These are phyloP conservation scores for Pipistrellus pipistrellus DNA, from an alignment of 2,797 vertebrate genomes.

Conservation along the genomic window DNA sequence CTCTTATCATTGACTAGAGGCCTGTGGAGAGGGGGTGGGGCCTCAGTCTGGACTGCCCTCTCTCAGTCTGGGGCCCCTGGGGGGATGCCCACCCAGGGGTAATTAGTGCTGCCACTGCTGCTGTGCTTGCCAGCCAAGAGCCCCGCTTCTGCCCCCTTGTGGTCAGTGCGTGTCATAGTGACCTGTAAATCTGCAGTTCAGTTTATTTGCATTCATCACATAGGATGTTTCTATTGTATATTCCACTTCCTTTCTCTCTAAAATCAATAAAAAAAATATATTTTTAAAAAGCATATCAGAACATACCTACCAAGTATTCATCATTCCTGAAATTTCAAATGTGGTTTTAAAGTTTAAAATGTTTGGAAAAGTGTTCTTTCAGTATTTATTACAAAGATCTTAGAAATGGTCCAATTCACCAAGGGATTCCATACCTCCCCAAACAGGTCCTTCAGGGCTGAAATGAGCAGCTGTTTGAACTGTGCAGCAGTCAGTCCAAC, in stretches of 20 bases:
- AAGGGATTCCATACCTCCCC: conserved; percentile 92
- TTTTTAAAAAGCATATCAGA: not conserved
- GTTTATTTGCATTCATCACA: too few relatives aligned
- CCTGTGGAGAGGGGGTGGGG: fast-evolving
- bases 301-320: not conserved
- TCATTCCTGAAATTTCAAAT: conserved; percentile 38
- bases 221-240: not conserved
- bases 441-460: conserved; percentile 92
- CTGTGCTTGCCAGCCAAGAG: too few relatives aligned
- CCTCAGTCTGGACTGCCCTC: too few relatives aligned
- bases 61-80: fast-evolving
- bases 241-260: not conserved
- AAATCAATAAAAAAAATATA: not conserved
- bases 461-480: conserved; percentile 94
- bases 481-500: conserved; percentile 88
- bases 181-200: too few relatives aligned
- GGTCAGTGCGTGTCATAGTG: too few relatives aligned
- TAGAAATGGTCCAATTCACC: not conserved
- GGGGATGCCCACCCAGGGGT: too few relatives aligned
- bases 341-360: not conserved
- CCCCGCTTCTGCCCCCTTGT: too few relatives aligned
- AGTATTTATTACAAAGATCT: conserved; percentile 28
- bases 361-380: conserved; percentile 15
- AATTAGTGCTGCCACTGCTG: too few relatives aligned
- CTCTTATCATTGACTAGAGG: not conserved